Conservation (phyloP, 2,113 vertebrate species). For the Panthera leo region DNA sequence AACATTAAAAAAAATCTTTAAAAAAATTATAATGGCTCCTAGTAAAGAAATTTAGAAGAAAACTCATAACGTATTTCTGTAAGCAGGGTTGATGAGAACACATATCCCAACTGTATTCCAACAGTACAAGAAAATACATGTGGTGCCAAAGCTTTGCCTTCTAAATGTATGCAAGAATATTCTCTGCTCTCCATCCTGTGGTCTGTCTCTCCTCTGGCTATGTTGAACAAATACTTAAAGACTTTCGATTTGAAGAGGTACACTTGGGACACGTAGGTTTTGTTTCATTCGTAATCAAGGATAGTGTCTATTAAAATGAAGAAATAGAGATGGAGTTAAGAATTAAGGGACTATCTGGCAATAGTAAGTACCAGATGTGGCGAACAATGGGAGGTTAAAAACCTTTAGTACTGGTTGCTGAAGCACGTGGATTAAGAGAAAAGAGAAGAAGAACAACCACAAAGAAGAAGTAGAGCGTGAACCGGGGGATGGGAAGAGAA, state of each 20-base stretch:
- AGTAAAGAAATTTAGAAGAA: background rate
- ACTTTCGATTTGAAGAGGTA: background rate
- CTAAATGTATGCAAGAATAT: fast-evolving
- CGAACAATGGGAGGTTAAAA: fast-evolving
- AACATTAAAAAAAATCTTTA: no score
- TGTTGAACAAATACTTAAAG: background rate
- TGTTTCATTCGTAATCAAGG: background rate
- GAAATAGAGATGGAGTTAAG: background rate
- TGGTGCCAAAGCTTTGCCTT: no score
- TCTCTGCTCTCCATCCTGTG: background rate
- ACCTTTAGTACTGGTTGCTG: no score
- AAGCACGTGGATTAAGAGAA: background rate
- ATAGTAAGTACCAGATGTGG: background rate
- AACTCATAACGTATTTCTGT: background rate
- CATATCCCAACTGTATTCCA: no score
- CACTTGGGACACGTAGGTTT: no score
- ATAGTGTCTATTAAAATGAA: no score
- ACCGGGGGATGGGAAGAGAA: background rate
- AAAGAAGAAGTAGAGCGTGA: background rate
- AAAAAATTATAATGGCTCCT: background rate
- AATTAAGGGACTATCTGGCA: background rate
- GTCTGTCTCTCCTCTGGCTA: background rate
- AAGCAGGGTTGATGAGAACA: background rate
- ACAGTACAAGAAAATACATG: background rate
- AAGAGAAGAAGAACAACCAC: no score